Evolutionary conservation across 2,797 vertebrate genomes (phyloP).

Genomic region (Acropternis orthonyx): DNA sequence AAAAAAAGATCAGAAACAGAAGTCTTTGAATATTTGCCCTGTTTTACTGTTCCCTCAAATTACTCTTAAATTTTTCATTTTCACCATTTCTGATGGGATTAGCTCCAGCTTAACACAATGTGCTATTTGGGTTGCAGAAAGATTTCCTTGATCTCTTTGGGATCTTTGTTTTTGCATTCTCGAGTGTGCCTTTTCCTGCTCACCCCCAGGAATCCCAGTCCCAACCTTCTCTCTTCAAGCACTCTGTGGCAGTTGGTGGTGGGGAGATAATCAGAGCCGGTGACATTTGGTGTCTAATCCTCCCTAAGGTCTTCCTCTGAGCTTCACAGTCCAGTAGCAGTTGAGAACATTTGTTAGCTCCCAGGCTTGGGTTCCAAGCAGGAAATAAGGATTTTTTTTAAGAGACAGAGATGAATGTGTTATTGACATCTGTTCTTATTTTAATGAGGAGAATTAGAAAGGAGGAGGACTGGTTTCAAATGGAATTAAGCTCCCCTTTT

Average conservation of each 20-base stretch:
- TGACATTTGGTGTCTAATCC: constrained; percentile 4
- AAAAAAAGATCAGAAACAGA: not conserved
- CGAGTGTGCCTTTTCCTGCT: not conserved
- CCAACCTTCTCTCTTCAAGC: not conserved
- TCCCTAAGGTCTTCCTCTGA: not conserved
- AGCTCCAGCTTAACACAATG: not conserved
- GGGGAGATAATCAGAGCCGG: not conserved
- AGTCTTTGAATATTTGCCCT: not conserved
- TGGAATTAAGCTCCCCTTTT: not conserved
- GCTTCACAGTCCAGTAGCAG: not conserved
- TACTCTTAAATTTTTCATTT: not conserved
- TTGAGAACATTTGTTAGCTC: constrained; percentile 20
- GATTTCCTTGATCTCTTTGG: not conserved
- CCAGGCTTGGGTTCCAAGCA: not conserved
- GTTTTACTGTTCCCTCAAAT: not conserved
- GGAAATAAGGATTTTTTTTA: constrained; percentile 14
- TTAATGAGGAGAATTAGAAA: constrained; percentile 44
- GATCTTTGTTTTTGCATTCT: not conserved
- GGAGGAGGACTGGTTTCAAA: not conserved
- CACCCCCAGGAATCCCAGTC: not conserved
- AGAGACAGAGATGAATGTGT: not conserved
- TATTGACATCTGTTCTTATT: constrained; percentile 36
- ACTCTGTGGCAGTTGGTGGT: not conserved
- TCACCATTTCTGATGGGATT: not conserved
- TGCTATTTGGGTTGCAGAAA: not conserved